Evolutionary conservation across 1,140 invertebrate species (phyloP).

Genomic region (Venustaconcha ellipsiformis): DNA sequence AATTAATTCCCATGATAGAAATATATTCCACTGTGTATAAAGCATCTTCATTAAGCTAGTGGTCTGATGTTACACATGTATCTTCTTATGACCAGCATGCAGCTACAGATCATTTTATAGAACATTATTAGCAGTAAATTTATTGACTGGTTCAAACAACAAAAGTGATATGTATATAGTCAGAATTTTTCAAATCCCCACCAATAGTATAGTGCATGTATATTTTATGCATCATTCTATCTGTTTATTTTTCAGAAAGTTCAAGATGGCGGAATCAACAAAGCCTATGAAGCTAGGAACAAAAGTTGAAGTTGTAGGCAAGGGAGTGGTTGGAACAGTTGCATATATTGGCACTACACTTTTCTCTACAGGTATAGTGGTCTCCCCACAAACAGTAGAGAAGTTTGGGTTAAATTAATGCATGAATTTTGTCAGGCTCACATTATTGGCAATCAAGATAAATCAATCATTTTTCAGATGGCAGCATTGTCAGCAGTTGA

Average conservation of each 20-base stretch:
- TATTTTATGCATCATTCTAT: not conserved
- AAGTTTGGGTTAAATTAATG: not conserved
- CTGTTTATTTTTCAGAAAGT: not conserved
- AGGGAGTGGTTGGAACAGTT: slow-evolving; percentile 64
- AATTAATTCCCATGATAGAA: too few species aligned
- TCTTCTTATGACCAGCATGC: too few species aligned
- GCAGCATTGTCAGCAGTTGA: not conserved
- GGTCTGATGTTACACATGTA: too few species aligned
- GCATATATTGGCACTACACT: slow-evolving; percentile 67
- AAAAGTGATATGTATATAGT: too few species aligned
- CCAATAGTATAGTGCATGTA: not conserved
- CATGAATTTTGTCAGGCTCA: not conserved
- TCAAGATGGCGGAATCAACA: slow-evolving; percentile 47
- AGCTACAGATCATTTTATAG: too few species aligned
- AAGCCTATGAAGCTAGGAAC: slow-evolving; percentile 64
- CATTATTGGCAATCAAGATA: not conserved
- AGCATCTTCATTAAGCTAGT: too few species aligned
- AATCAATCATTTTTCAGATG: not conserved
- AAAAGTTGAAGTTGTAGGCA: slow-evolving; percentile 63
- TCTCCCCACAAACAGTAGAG: not conserved
- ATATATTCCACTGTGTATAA: too few species aligned
- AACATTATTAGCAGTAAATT: too few species aligned
- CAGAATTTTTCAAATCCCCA: not conserved
- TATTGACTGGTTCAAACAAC: too few species aligned
- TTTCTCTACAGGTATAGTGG: slow-evolving; percentile 84